phyloP scores from a whole-genome alignment of 2,888 invertebrate species.

The Drosophila siamana region DNA sequence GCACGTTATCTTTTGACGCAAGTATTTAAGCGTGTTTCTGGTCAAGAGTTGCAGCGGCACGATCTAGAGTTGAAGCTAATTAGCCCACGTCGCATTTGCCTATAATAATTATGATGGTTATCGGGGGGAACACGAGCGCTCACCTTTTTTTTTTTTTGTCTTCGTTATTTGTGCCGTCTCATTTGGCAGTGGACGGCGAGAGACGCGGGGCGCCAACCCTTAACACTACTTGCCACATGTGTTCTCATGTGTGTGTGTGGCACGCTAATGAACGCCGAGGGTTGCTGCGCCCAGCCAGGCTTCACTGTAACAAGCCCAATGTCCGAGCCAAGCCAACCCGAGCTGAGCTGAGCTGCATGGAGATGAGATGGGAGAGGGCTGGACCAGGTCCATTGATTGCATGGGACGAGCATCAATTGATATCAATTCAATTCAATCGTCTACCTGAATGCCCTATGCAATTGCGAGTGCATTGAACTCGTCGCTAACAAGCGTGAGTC shows the following conservation, averaged over 20 bases:
- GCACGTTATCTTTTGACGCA: neutral
- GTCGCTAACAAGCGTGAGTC: constrained; percentile 14
- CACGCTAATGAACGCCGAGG: constrained; percentile 48
- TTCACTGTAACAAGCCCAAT: constrained; percentile 39
- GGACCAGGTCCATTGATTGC: constrained; percentile 40
- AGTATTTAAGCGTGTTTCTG: neutral
- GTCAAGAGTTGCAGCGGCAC: constrained; percentile 10
- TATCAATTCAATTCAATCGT: constrained; percentile 42
- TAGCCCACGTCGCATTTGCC: constrained; percentile 13
- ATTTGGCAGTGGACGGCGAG: constrained; percentile 19
- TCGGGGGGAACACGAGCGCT: constrained; percentile 6
- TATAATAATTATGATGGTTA: constrained; percentile 39
- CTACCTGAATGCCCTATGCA: constrained; percentile 31
- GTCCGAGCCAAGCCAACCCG: neutral
- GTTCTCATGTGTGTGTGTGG: constrained; percentile 14
- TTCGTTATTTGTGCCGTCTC: neutral
- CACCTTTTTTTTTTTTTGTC: constrained; percentile 23
- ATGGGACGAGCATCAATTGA: constrained; percentile 38
- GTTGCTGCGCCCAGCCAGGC: constrained; percentile 39
- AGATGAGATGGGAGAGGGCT: constrained; percentile 19
- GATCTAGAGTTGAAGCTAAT: constrained; percentile 8
- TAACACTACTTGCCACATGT: constrained; percentile 29
- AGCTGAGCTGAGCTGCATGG: too few relatives aligned
- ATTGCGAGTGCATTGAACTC: constrained; percentile 57
- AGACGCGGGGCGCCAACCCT: constrained; percentile 36